Base-by-base conservation (phyloP, 2,888 invertebrate species). In the Herminia tarsipennalis region DNA sequence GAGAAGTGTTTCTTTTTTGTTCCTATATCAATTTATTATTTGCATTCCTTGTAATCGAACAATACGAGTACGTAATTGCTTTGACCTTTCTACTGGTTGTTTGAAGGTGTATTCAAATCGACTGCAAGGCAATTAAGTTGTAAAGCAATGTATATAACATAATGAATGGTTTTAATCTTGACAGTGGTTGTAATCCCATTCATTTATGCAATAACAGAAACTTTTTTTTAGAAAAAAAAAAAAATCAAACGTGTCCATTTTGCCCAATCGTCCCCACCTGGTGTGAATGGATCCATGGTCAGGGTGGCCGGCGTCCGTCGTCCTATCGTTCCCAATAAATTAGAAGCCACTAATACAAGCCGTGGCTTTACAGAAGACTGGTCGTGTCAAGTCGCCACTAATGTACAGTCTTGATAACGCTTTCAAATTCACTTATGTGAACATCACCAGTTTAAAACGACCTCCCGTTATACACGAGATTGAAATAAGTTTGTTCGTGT, bases 251-350 rank as follows among this genome's bases (percentile, higher is more conserved):
- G 10, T 17, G 28, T 56, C 60, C 61, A 56, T 46, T 53, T 60
- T 43, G 22, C 56, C 83, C 84, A 50, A 30, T 9, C 25, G 51
- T 77, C 77, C 89, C 66, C 82, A 45, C 44, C 51, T 70, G 71
- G 79, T 83, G 88, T 89, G 90, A 90, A 89, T 89, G 90, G 83
- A 81, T 81, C 78, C 74, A 70, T 79, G 84, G 76, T 70, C 86
- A 76, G 90, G 91, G 90, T 90, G 91, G 91, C 89, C 90, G 73
- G 82, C 87, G 89, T 88, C 85, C 83, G 87, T 89, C 90, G 83
- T 78, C 77, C 81, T 91, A 91, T 91, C 91, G 81, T 83, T 81
- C 83, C 78, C 85, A 88, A 91, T 91, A 91, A 91, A 91, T 91
- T 91, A 91, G 87, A 75, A 84, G 83, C 85, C 85, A 82, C 88